Conservation (phyloP, 2,113 vertebrate species). For the Columba janthina region DNA sequence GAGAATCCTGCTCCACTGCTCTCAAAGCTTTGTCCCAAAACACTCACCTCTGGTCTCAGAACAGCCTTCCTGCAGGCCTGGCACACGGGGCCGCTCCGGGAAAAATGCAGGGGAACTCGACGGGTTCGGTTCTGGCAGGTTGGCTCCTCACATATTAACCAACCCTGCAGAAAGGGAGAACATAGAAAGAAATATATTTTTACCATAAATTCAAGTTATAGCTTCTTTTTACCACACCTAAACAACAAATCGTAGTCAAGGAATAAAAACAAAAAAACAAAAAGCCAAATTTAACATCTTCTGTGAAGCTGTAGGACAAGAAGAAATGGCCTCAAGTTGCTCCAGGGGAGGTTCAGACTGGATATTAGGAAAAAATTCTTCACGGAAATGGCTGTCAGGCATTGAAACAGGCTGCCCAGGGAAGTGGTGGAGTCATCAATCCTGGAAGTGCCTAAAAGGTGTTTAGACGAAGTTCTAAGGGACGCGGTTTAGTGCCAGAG, state of each 20-base stretch:
- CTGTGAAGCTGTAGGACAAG: not conserved
- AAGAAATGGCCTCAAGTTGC: too few species aligned
- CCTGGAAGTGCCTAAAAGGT: too few species aligned
- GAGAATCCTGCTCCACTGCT: not conserved
- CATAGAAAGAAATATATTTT: not conserved
- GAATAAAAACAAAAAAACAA: too few species aligned
- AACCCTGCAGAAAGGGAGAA: conserved; percentile 78
- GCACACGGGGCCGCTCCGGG: conserved; percentile 88
- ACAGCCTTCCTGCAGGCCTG: conserved; percentile 86
- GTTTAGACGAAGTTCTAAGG: too few species aligned
- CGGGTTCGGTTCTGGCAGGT: conserved; percentile 88
- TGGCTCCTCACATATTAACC: conserved; percentile 95
- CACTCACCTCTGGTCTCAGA: conserved; percentile 87
- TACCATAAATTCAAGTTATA: not conserved
- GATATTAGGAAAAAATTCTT: too few species aligned
- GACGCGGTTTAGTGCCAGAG: too few species aligned
- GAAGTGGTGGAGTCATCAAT: too few species aligned
- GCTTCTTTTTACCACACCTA: not conserved
- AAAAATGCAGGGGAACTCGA: conserved; percentile 87
- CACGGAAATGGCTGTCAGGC: too few species aligned
- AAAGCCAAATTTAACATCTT: not conserved
- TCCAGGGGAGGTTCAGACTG: too few species aligned
- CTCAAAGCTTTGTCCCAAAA: not conserved
- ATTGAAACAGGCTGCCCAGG: too few species aligned
- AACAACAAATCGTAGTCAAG: not conserved